phyloP scores from a whole-genome alignment of 53 echinoderm and acorn worm genomes.

The Temnopleurus reevesii region DNA sequence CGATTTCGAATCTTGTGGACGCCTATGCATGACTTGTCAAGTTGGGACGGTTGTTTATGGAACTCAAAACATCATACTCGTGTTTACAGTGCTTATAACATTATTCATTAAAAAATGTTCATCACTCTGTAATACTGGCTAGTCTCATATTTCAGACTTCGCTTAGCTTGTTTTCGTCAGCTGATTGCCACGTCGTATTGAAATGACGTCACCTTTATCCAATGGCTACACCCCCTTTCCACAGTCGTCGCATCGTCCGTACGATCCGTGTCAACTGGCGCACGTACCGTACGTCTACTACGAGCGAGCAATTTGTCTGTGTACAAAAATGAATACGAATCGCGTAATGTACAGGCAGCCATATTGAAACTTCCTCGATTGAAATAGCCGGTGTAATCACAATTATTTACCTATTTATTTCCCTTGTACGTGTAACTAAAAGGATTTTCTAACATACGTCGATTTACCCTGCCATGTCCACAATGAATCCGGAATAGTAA shows the following conservation, averaged over 20 bases:
- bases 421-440: background rate
- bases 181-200: conserved; percentile 99
- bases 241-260: conserved; percentile 51
- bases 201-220: conserved; percentile 95
- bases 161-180: conserved; percentile 67
- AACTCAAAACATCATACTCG: too few species aligned
- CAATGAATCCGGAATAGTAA: conserved; percentile 99
- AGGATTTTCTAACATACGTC: conserved; percentile 13
- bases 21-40: too few species aligned
- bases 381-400: conserved; percentile 33
- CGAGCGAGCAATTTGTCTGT: background rate
- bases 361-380: conserved; percentile 99
- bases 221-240: conserved; percentile 93
- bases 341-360: conserved; percentile 65
- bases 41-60: too few species aligned
- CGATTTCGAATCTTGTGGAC: too few species aligned
- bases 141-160: background rate
- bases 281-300: background rate
- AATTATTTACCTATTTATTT: conserved; percentile 49
- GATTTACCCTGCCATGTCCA: conserved; percentile 87
- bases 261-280: background rate
- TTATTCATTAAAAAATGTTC: too few species aligned
- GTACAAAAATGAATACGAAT: conserved; percentile 36
- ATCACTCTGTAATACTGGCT: too few species aligned
- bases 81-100: too few species aligned